A percentile compares a stretch with the other conserved stretches of the same genome.
phyloP scores from a whole-genome alignment of 2,888 invertebrate species.

The Aethes cnicana region DNA sequence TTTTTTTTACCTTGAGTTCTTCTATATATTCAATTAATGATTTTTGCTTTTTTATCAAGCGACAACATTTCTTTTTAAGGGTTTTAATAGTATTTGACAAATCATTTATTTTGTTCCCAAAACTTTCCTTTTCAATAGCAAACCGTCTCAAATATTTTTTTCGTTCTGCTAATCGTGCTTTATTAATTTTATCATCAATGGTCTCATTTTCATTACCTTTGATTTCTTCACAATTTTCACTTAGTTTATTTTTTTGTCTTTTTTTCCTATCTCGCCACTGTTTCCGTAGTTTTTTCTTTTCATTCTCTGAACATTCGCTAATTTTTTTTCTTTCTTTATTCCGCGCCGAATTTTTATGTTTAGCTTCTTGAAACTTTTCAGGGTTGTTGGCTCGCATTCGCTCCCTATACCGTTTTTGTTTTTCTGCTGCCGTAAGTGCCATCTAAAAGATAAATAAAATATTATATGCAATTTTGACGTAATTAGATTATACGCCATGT shows the following conservation, averaged over 20 bases:
- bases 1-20: too few relatives aligned
- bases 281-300: neutral
- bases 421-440: conserved; percentile 1
- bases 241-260: neutral
- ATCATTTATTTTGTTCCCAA: too few relatives aligned
- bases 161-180: too few relatives aligned
- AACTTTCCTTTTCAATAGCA: neutral
- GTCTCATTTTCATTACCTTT: neutral
- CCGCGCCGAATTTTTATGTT: conserved; percentile 6
- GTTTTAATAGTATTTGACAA: too few relatives aligned
- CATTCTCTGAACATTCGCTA: conserved; percentile 1
- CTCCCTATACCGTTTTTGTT: conserved; percentile 11
- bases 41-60: neutral
- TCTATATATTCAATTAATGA: neutral
- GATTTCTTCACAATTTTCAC: neutral
- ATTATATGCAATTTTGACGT: too few relatives aligned
- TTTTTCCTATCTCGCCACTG: neutral
- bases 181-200: neutral
- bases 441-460: conserved; percentile 1
- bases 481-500: too few relatives aligned
- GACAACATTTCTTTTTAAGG: neutral
- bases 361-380: conserved; percentile 6
- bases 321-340: conserved; percentile 12
- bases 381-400: conserved; percentile 14
- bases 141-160: neutral